Base-by-base conservation (phyloP, 2,113 vertebrate species). In the Amazona vittata region DNA sequence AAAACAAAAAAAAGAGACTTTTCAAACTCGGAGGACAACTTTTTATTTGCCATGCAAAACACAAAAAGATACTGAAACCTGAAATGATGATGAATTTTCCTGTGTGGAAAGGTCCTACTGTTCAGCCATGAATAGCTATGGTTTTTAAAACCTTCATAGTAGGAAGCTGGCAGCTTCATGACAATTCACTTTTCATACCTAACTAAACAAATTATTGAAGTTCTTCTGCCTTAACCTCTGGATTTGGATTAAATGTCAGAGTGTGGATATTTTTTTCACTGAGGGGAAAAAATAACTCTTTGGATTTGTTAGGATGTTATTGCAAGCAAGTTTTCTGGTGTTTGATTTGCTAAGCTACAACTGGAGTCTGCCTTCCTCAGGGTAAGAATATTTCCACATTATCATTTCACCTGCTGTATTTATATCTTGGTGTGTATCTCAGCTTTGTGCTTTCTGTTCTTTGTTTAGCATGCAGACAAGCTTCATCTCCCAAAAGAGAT, bases 321-420 rank as follows among this genome's bases (percentile, higher is more conserved):
- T 98, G 83, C 97, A 98, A 96, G 93, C 97, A 96, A 97, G 95
- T 96, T 98, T 98, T 94, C 95, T 98, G 86, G 96, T 97, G 95
- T 98, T 97, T 97, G 97, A 98, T 97, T 98, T 98, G 84, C 96
- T 98, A 86, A 98, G 95, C 93, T 97, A 96, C 97, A 96, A 91
- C 96, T 98, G 98, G 97, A 98, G 92, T 92, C 97, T 97, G 94
- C 94, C 96, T 97, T 97, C 97, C 55, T 97, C 94, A 22, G 98
- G 98, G 98, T 98, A 98, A 98, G 98, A 97, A 68, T 94, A 85
- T 96, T 97, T 98, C 92, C 94, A 50, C 90, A 39, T 96, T 97
- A 74, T 91, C 93, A n/a, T 96, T 97, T 47, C 92, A 85, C 95
- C 84, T 97, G 92, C 15, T 10, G 59, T 91, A 82, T 94, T 96